Conservation (phyloP, 2,888 invertebrate species). For the Scaptomyza tumidula region DNA sequence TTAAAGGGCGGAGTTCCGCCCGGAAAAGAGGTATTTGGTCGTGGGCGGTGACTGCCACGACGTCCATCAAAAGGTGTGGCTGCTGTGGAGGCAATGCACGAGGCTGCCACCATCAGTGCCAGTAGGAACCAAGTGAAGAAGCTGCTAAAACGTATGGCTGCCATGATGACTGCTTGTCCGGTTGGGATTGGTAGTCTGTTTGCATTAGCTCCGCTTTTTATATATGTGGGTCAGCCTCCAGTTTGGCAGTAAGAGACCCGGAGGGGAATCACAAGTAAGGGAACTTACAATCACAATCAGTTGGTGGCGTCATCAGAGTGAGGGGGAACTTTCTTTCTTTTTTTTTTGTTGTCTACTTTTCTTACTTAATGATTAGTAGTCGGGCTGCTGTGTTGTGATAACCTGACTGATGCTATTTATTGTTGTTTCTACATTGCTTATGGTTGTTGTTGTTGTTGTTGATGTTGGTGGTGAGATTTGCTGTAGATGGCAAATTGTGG, state of each 20-base stretch:
- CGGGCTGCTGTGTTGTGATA: conserved; percentile 27
- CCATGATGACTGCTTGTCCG: conserved; percentile 41
- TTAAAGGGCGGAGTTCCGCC: conserved; percentile 63
- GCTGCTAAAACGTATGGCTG: conserved; percentile 29
- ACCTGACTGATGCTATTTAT: conserved; percentile 34
- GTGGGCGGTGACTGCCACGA: conserved; percentile 28
- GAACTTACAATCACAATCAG: conserved; percentile 34
- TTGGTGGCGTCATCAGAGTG: conserved; percentile 18
- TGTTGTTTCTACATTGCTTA: conserved; percentile 14
- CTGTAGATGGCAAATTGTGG: conserved; percentile 18
- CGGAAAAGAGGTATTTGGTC: background rate
- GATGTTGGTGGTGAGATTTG: conserved; percentile 29
- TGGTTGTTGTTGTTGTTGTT: conserved; percentile 6
- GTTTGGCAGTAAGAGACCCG: background rate
- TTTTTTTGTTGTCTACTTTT: background rate
- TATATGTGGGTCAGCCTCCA: conserved; percentile 38
- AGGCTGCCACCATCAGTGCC: conserved; percentile 24
- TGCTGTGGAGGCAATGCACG: conserved; percentile 16
- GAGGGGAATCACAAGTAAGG: background rate
- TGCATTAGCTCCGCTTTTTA: background rate
- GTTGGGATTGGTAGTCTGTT: conserved; percentile 11
- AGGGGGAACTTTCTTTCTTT: conserved; percentile 20
- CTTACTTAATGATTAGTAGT: conserved; percentile 9
- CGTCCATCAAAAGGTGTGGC: conserved; percentile 54
- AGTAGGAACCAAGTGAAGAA: conserved; percentile 43